phyloP scores from a whole-genome alignment of 2,797 vertebrate genomes.

The Neomorphus geoffroyi region DNA sequence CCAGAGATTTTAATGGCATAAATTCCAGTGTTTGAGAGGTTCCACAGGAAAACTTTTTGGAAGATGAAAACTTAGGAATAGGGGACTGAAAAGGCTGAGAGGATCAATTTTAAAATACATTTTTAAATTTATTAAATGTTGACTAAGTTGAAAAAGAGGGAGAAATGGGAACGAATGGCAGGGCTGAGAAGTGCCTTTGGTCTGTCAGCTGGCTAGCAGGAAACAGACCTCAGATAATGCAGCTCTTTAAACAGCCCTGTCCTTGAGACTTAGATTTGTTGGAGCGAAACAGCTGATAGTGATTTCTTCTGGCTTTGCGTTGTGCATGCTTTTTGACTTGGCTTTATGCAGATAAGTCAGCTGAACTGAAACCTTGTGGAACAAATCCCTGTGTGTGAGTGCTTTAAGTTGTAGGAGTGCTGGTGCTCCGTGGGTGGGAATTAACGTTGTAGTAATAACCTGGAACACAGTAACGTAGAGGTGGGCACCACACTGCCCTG shows the following conservation, averaged over 20 bases:
- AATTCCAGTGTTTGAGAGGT: not conserved
- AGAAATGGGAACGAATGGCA: not conserved
- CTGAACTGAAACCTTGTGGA: not conserved
- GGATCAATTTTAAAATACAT: not conserved
- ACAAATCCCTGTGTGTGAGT: not conserved
- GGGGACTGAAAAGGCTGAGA: not conserved
- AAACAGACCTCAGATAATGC: conserved; percentile 33
- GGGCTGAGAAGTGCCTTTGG: conserved; percentile 47
- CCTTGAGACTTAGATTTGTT: conserved; percentile 62
- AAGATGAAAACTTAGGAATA: not conserved
- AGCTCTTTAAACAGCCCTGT: conserved; percentile 52
- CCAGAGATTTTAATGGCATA: not conserved
- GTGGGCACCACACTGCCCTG: not conserved
- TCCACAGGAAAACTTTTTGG: not conserved
- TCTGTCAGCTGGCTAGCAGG: conserved; percentile 61
- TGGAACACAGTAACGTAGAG: not conserved
- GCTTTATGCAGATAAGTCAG: not conserved
- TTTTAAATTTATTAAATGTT: not conserved
- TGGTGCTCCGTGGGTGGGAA: not conserved
- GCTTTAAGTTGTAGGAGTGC: not conserved
- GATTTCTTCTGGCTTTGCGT: conserved; percentile 33
- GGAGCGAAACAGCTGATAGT: conserved; percentile 43
- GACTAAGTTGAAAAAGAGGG: not conserved
- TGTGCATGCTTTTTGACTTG: not conserved
- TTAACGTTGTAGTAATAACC: not conserved